Evolutionary conservation across 2,113 vertebrate genomes (phyloP), one percentile per base, ranked within the genome.

Genomic region (Gopherus flavomarginatus): DNA sequence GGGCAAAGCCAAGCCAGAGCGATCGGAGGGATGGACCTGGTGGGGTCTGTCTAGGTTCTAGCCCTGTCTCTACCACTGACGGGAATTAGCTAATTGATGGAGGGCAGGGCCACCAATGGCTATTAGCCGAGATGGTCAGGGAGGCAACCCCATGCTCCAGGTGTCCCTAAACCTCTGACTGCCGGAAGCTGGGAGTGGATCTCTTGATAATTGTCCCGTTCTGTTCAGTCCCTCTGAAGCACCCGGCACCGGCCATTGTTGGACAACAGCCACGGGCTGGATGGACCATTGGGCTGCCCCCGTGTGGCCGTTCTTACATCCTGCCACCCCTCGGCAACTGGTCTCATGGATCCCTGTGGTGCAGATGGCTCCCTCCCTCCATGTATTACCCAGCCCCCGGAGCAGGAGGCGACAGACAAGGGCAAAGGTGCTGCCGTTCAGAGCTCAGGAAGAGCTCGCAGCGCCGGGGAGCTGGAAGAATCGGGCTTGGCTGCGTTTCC

Each of bases 391-490:
- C 31, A 65, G 27, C 35, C 75, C 83, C 53, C 81, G 0, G 72
- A 72, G 81, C 57, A 81, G 56, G 24, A 1, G 0, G 82, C 57
- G 49, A 84, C 59, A 77, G 44, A 0, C 0, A 5, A 24, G 96
- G 96, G 85, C 96, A 95, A 96, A 97, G 14, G 96, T 72, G 93
- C 89, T 88, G 81, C 26, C 94, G 52, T 57, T 53, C 89, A 93
- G 86, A 81, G 77, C 59, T 11, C 35, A n/a, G 6, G 16, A 4
- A 8, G 62, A 19, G 35, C 16, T 5, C 17, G 38, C n/a, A 78
- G 80, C 49, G 50, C 31, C 6, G 2, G 10, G 31, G 50, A 53
- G 53, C 95, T 29, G 19, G 77, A 42, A 50, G 0, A 4, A 53
- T 65, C 91, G 88, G 93, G 96, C 86, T 62, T 29, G 9, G 62